Conservation (phyloP, 2,113 vertebrate species). For the Thomomys bottae region DNA sequence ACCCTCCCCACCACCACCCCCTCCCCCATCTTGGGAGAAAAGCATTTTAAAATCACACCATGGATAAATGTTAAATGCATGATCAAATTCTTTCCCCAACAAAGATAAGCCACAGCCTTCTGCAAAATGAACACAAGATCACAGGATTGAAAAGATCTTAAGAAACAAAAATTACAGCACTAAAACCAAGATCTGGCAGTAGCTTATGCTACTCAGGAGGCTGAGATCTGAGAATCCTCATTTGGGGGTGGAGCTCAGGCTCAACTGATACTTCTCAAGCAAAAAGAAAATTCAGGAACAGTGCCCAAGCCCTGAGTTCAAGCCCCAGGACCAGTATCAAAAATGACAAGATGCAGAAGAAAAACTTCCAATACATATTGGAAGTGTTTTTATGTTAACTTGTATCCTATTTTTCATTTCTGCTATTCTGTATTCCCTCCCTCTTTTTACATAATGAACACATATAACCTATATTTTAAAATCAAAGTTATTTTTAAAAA, state of each 20-base stretch:
- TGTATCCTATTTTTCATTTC: constrained; percentile 14
- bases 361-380: background rate
- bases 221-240: no score
- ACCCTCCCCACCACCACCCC: no score
- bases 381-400: background rate
- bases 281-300: no score
- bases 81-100: background rate
- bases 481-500: constrained; percentile 17
- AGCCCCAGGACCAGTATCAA: no score
- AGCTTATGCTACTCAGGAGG: no score
- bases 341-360: background rate
- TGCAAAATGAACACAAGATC: background rate
- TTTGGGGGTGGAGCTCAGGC: no score
- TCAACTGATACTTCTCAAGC: no score
- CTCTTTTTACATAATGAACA: background rate
- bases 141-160: background rate
- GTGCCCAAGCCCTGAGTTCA: no score
- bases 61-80: background rate
- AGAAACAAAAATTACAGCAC: background rate
- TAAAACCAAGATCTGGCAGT: background rate
- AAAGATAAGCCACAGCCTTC: background rate
- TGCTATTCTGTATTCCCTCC: background rate
- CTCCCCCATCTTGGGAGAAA: no score
- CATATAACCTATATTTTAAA: background rate
- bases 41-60: no score